Base-by-base conservation (phyloP, 2,113 vertebrate genomes). In the Prionailurus bengalensis region DNA sequence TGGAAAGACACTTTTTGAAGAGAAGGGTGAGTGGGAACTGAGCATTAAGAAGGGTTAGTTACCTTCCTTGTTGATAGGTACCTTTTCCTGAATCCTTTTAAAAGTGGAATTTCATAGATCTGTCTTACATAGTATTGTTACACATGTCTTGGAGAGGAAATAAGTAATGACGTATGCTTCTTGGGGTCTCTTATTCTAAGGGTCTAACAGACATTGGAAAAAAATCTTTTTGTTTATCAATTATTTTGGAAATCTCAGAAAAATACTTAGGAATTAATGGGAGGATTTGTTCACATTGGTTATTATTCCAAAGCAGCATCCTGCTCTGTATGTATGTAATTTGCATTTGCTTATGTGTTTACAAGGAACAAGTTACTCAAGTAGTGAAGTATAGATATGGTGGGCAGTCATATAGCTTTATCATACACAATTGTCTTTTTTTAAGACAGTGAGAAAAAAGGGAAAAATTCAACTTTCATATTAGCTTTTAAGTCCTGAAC, bases 231-330 rank as follows among this genome's bases (percentile, higher is more conserved):
- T 68, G 9, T 81, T 96, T 63, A 94, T 95, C 73, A 85, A 5
- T 17, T 79, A 92, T 61, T 96, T 96, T 85, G 84, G 36, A 74
- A 95, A 81, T 74, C 45, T 85, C 36, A 45, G 11, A 48, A 92
- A 88, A 48, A 66, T 23, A 89, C 39, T 71, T 19, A 76, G 80
- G 42, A 70, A n/a, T 48, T 92, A 74, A 31, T 74, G 39, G 29
- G 29, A 91, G 19, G 31, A 33, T 70, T 70, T 94, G 15, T 80
- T 45, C 16, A 29, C 42, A 15, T 66, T 42, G 16, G 84, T 33
- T 51, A n/a, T 33, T 31, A 39, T 73, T 83, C 12, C 42, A 48
- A 73, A 51, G 48, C 31, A 25, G 39, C 25, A 23, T 78, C 31
- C 48, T 86, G 42, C 51, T 91, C 76, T 36, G 5, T 71, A 29